Conservation (phyloP, 2,888 invertebrate genomes). For the Andrena fulva region DNA sequence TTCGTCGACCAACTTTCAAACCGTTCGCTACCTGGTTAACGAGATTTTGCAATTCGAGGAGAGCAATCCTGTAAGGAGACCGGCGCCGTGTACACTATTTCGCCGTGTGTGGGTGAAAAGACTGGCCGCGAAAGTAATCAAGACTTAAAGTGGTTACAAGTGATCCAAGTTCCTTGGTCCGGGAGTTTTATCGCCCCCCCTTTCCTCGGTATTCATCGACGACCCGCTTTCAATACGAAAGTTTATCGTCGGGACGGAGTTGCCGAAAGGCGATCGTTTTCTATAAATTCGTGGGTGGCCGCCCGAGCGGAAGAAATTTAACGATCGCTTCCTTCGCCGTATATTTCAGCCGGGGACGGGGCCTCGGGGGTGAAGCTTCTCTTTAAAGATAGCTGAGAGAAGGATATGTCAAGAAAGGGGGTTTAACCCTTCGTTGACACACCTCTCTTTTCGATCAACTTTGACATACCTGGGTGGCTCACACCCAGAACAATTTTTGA, state of each 20-base stretch:
- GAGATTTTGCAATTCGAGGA: not conserved
- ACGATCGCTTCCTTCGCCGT: slow-evolving; percentile 41
- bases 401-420: not conserved
- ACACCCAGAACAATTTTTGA: too few species aligned
- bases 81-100: not conserved
- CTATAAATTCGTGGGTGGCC: slow-evolving; percentile 21
- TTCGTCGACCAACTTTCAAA: slow-evolving; percentile 27
- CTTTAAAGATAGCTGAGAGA: not conserved
- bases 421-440: too few species aligned
- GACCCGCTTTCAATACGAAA: not conserved
- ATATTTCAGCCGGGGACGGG: slow-evolving; percentile 14
- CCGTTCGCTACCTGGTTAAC: not conserved
- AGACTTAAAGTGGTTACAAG: not conserved
- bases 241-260: slow-evolving; percentile 7
- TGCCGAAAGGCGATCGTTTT: slow-evolving; percentile 18
- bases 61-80: not conserved
- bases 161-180: not conserved
- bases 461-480: too few species aligned
- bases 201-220: slow-evolving; percentile 9
- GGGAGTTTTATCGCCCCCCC: not conserved
- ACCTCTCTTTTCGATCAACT: too few species aligned
- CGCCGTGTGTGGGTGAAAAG: not conserved
- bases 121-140: not conserved
- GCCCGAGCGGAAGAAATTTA: slow-evolving; percentile 29
- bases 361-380: not conserved